Evolutionary conservation across 2,888 invertebrate genomes (phyloP).

Genomic region (Scaptomyza parva): DNA sequence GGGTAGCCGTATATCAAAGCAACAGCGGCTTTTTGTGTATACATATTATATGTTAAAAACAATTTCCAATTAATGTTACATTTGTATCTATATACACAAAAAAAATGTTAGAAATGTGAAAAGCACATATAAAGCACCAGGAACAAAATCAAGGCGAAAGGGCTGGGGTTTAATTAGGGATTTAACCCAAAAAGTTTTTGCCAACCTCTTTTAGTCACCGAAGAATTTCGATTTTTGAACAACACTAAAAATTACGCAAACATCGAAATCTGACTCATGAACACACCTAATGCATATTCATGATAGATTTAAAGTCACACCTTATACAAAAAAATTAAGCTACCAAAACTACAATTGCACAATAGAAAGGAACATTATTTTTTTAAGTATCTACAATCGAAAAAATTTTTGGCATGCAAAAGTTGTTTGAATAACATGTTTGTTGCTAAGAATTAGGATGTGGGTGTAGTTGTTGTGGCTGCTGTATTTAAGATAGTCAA

Average conservation of each 20-base stretch:
- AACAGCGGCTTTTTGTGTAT: slow-evolving; percentile 7
- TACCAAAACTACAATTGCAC: slow-evolving; percentile 24
- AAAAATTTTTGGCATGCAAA: slow-evolving; percentile 40
- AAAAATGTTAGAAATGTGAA: not conserved
- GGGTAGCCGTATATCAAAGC: slow-evolving; percentile 11
- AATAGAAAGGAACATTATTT: slow-evolving; percentile 9
- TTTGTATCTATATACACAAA: no score
- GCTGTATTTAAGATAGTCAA: slow-evolving; percentile 31
- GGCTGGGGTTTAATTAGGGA: no score
- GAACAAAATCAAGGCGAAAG: not conserved
- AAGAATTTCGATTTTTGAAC: not conserved
- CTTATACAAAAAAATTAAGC: slow-evolving; percentile 23
- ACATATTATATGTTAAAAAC: no score
- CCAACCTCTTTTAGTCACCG: not conserved
- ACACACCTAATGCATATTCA: slow-evolving; percentile 18
- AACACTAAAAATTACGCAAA: slow-evolving; percentile 11
- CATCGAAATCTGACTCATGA: slow-evolving; percentile 4
- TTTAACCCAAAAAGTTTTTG: not conserved
- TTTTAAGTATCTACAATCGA: slow-evolving; percentile 32
- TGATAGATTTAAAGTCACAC: slow-evolving; percentile 5
- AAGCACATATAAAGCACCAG: slow-evolving; percentile 6
- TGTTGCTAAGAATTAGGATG: slow-evolving; percentile 12
- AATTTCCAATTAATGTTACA: no score
- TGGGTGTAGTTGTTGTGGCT: slow-evolving; percentile 26
- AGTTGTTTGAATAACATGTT: slow-evolving; percentile 28